Conservation (phyloP, 2,113 vertebrate species). For the Podilymbus podiceps region DNA sequence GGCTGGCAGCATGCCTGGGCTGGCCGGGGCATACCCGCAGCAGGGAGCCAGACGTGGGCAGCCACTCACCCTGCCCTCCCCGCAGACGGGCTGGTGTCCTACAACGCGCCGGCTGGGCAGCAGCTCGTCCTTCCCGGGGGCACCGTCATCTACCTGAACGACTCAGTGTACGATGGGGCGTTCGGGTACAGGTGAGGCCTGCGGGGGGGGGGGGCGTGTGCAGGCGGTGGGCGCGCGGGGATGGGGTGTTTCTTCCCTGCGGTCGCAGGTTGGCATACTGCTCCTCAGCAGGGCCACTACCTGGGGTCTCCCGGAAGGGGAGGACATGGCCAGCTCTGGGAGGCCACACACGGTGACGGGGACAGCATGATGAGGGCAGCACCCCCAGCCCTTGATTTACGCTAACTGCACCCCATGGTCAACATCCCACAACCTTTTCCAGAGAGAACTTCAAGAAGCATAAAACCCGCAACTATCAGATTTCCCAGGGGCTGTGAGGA, state of each 20-base stretch:
- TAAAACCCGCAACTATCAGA: accelerated
- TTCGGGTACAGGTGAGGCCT: constrained; percentile 82
- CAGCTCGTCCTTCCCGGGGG: constrained; percentile 84
- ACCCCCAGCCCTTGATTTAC: not conserved
- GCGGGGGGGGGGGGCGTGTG: accelerated
- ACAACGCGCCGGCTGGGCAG: constrained; percentile 88
- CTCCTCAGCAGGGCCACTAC: not conserved
- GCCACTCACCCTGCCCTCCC: not conserved
- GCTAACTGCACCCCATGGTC: accelerated
- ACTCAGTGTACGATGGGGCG: constrained; percentile 91
- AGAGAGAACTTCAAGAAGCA: not conserved
- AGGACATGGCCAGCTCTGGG: not conserved
- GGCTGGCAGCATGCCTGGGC: not conserved
- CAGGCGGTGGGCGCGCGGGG: accelerated
- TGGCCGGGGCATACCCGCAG: not conserved
- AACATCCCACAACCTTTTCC: not conserved
- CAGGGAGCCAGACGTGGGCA: accelerated
- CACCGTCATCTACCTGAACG: constrained; percentile 87
- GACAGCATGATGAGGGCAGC: not conserved
- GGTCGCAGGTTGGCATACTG: not conserved
- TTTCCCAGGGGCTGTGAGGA: not conserved
- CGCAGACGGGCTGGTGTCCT: constrained; percentile 91
- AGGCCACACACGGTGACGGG: not conserved
- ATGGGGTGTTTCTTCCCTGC: not conserved
- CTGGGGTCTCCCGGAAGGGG: not conserved